A percentile compares a stretch with the other conserved stretches of the same genome.
Evolutionary conservation across 2,113 vertebrate genomes (phyloP).

Genomic region (Halichoeres trimaculatus): DNA sequence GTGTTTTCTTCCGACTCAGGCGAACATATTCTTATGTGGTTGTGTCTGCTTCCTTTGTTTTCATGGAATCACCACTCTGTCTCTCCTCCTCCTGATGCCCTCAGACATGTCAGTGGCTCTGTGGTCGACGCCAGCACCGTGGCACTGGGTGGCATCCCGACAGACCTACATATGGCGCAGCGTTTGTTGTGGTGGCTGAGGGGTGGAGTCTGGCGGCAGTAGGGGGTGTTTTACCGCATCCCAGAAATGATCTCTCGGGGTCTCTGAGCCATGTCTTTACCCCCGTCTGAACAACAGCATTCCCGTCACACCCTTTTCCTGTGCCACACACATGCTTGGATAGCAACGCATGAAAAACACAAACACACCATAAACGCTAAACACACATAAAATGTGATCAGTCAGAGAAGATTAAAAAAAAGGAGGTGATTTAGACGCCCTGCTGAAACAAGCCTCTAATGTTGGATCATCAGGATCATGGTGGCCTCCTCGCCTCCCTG

Average conservation of each 20-base stretch:
- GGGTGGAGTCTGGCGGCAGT: conserved; percentile 49
- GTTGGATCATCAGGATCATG: conserved; percentile 31
- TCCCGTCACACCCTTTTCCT: conserved; percentile 69
- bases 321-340: conserved; percentile 57
- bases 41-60: conserved; percentile 48
- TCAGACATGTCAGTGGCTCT: conserved; percentile 55
- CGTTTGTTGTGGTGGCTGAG: conserved; percentile 76
- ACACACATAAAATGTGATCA: conserved; percentile 50
- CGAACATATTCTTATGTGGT: conserved; percentile 38
- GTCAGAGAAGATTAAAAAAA: conserved; percentile 33
- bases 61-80: conserved; percentile 20
- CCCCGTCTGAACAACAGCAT: conserved; percentile 57
- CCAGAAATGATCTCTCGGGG: conserved; percentile 58
- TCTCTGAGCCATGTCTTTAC: conserved; percentile 57
- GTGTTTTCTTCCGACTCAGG: neutral
- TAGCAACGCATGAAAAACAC: conserved; percentile 54
- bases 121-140: conserved; percentile 58
- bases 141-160: conserved; percentile 71
- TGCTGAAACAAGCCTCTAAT: conserved; percentile 39
- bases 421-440: conserved; percentile 35
- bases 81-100: conserved; percentile 33
- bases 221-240: conserved; percentile 74
- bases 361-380: conserved; percentile 46
- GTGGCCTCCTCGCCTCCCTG: conserved; percentile 48
- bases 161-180: conserved; percentile 69